These are phyloP conservation scores for Drosophila ochracea DNA, from an alignment of 2,888 invertebrate genomes.

Conservation along the genomic window DNA sequence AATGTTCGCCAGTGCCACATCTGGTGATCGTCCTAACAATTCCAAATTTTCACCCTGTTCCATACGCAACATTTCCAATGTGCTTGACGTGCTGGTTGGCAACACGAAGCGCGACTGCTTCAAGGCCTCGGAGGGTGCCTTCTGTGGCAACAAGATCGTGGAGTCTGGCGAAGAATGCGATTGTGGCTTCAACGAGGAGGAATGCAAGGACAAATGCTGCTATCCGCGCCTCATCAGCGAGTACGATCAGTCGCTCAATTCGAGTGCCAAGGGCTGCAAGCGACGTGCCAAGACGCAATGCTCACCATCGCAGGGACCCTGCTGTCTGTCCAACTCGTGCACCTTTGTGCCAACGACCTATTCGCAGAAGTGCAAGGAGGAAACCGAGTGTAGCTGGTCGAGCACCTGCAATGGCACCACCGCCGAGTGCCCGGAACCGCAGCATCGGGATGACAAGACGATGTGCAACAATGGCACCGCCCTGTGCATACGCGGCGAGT, in stretches of 20 bases:
- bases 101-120: constrained; percentile 97
- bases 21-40: constrained; percentile 98
- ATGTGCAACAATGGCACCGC: constrained; percentile 97
- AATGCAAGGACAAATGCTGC: constrained; percentile 97
- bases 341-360: constrained; percentile 89
- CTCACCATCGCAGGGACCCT: constrained; percentile 99
- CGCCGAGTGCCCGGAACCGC: constrained; percentile 94
- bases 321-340: constrained; percentile 93
- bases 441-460: constrained; percentile 94
- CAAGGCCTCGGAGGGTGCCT: constrained; percentile 95
- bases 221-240: constrained; percentile 93
- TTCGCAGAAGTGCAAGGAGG: constrained; percentile 91
- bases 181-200: constrained; percentile 96
- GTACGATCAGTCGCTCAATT: constrained; percentile 89
- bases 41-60: constrained; percentile 98
- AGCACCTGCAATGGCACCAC: constrained; percentile 94
- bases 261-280: constrained; percentile 92
- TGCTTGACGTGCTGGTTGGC: constrained; percentile 95
- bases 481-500: constrained; percentile 95
- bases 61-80: constrained; percentile 96
- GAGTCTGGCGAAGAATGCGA: constrained; percentile 99
- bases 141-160: constrained; percentile 99
- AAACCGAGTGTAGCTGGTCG: constrained; percentile 95
- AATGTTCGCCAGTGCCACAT: constrained; percentile 99
- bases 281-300: constrained; percentile 90